A percentile compares a stretch with the other conserved stretches of the same genome.
Conservation (phyloP, 2,888 invertebrate genomes). For the Eledona agricola region DNA sequence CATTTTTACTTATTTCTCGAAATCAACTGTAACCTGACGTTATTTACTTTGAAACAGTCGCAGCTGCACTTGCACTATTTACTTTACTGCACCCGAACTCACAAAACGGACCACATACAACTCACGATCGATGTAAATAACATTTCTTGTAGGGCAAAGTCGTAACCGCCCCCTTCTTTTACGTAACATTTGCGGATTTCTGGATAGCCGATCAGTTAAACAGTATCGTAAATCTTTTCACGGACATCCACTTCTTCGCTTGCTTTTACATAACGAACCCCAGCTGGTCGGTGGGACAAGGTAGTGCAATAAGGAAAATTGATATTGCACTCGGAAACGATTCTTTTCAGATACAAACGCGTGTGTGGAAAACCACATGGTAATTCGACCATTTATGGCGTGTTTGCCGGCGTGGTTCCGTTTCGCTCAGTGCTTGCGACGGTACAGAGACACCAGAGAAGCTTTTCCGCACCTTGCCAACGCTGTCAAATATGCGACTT, state of each 20-base stretch:
- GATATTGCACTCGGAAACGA: background rate
- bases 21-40: no score
- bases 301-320: slow-evolving; percentile 50
- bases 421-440: slow-evolving; percentile 95
- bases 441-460: slow-evolving; percentile 93
- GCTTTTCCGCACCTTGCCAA: slow-evolving; percentile 97
- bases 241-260: slow-evolving; percentile 93
- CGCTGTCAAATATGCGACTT: slow-evolving; percentile 97
- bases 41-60: no score
- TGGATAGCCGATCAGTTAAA: slow-evolving; percentile 99
- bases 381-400: slow-evolving; percentile 85
- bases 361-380: slow-evolving; percentile 75
- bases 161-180: slow-evolving; percentile 89
- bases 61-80: no score
- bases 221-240: slow-evolving; percentile 86
- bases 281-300: slow-evolving; percentile 73
- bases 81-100: no score
- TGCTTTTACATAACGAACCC: slow-evolving; percentile 90
- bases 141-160: slow-evolving; percentile 75
- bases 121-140: background rate
- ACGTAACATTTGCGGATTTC: slow-evolving; percentile 96
- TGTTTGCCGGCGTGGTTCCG: slow-evolving; percentile 97
- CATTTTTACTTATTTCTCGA: no score
- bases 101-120: background rate
- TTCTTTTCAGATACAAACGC: slow-evolving; percentile 67